A percentile compares a stretch with the other conserved stretches of the same genome.
Conservation (phyloP, 2,797 vertebrate species). For the Xiphophorus birchmanni region DNA sequence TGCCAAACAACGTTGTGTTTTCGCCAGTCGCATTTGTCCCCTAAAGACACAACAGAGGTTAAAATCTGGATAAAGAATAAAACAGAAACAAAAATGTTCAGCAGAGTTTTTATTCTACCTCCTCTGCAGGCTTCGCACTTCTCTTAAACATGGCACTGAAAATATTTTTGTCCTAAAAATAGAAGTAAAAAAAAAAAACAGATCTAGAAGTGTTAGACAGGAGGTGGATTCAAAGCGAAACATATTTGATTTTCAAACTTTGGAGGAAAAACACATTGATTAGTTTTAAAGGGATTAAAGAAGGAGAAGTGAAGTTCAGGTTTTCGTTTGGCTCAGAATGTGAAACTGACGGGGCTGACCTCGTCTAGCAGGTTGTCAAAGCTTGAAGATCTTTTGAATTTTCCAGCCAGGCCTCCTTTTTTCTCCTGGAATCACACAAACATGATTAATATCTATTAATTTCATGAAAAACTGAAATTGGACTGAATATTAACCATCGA, state of each 20-base stretch:
- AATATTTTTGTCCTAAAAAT: conserved; percentile 59
- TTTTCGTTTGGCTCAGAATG: neutral
- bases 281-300: neutral
- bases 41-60: conserved; percentile 37
- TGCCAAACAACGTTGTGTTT: conserved; percentile 25
- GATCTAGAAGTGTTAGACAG: neutral
- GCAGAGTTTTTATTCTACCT: conserved; percentile 37
- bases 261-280: neutral
- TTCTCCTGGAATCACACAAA: conserved; percentile 57
- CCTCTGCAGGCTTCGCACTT: conserved; percentile 51
- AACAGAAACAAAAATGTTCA: neutral
- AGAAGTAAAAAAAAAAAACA: neutral
- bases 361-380: conserved; percentile 64
- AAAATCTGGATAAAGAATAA: neutral
- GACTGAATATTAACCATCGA: neutral
- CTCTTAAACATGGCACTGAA: conserved; percentile 71
- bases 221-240: neutral
- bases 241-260: neutral
- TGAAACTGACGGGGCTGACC: conserved; percentile 32
- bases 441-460: neutral
- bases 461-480: neutral
- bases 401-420: conserved; percentile 49
- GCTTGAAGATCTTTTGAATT: conserved; percentile 67
- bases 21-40: conserved; percentile 1
- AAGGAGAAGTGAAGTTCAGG: neutral